These are phyloP conservation scores for Pogonus chalceus DNA, from an alignment of 1,140 invertebrate species.

Conservation along the genomic window DNA sequence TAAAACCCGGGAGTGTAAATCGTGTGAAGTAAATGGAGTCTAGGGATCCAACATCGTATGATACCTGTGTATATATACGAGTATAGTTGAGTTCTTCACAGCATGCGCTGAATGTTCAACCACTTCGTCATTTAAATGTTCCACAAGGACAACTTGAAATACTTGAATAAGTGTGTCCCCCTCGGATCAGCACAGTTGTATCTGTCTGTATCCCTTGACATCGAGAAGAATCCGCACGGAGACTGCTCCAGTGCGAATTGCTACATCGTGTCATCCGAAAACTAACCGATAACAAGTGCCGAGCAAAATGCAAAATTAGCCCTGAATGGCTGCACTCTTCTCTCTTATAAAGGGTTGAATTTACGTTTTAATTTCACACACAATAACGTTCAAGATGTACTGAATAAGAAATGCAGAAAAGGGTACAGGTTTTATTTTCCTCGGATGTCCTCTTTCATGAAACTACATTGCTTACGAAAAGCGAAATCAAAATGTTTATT, in stretches of 20 bases:
- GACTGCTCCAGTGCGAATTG: no score
- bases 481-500: not conserved
- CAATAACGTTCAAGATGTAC: conserved; percentile 13
- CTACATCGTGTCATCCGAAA: no score
- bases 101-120: not conserved
- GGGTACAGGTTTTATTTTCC: conserved; percentile 8
- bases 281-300: conserved; percentile 1
- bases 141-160: not conserved
- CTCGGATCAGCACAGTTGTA: not conserved
- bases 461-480: not conserved
- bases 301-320: not conserved
- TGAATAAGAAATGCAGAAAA: conserved; percentile 9
- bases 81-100: no score
- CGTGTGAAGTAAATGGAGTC: no score
- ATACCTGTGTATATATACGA: no score
- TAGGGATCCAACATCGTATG: no score
- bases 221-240: not conserved
- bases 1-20: no score
- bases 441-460: conserved; percentile 11
- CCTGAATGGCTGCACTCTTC: not conserved
- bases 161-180: not conserved
- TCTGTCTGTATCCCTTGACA: not conserved
- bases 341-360: conserved; percentile 9
- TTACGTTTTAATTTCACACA: conserved; percentile 19
- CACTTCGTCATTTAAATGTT: not conserved